Conservation (phyloP, 2,888 invertebrate genomes). For the Sturmia bella region DNA sequence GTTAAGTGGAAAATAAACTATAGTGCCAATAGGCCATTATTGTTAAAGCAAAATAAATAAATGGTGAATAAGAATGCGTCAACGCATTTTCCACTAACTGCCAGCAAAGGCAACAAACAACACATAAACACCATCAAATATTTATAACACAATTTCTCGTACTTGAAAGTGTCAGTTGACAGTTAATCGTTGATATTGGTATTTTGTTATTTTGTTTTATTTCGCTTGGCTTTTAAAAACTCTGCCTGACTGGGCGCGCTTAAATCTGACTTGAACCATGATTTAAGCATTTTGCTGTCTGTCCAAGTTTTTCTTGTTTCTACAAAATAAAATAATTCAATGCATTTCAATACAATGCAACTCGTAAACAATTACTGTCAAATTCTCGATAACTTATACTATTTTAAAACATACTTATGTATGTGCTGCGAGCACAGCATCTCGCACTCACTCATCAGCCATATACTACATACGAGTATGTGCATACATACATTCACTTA, state of each 20-base stretch:
- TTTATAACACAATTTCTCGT: constrained; percentile 68
- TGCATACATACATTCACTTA: constrained; percentile 27
- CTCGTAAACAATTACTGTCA: constrained; percentile 70
- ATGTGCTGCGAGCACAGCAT: background rate
- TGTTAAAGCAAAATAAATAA: constrained; percentile 67
- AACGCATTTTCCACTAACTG: constrained; percentile 62
- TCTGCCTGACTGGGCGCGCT: background rate
- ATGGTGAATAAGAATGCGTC: constrained; percentile 65
- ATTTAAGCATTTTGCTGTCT: constrained; percentile 23
- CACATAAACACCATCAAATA: constrained; percentile 59
- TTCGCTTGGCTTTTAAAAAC: constrained; percentile 15
- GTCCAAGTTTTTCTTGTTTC: background rate
- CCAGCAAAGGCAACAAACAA: constrained; percentile 31
- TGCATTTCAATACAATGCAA: constrained; percentile 63
- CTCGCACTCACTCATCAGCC: background rate
- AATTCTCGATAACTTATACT: constrained; percentile 57
- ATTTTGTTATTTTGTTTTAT: constrained; percentile 24
- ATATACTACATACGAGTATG: background rate
- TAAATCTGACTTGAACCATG: constrained; percentile 41
- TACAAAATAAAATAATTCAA: constrained; percentile 54
- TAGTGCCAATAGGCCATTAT: constrained; percentile 61
- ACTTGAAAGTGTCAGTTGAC: constrained; percentile 67
- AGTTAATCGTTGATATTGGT: constrained; percentile 62
- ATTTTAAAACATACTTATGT: constrained; percentile 42
- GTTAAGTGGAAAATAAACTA: constrained; percentile 52